Evolutionary conservation across 2,888 invertebrate species (phyloP), one percentile per base, ranked within the genome.

Genomic region (Synanthedon tipuliformis): DNA sequence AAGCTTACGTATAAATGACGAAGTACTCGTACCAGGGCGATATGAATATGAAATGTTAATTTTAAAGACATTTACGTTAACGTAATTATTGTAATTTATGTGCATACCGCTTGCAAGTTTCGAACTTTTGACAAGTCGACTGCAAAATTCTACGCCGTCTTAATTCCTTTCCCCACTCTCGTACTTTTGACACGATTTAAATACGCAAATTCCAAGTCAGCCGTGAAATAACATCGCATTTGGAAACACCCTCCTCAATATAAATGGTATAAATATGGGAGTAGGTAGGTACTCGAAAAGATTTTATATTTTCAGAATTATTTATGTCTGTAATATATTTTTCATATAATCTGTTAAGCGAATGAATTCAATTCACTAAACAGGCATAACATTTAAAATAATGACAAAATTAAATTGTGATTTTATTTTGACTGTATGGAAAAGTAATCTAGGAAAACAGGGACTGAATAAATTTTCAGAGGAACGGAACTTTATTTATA

Each of bases 171-270:
- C 45, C 45, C 45, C n/a, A 45, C 45, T n/a, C 45, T 45, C 45
- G n/a, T 45, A 45, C 45, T 45, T 45, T 45, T 45, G 15, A 45
- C 13, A 45, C 13, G 45, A 45, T 45, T 45, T 45, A 45, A 45
- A 45, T 45, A 45, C 45, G 45, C 45, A 45, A 45, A 45, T 45
- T 45, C 45, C 15, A 45, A 45, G 12, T 45, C 45, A 45, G 45
- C 45, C 12, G 45, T 45, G 45, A 45, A 45, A 45, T 57, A 58
- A 55, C 59, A 58, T 58, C 54, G 52, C 57, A 56, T 52, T 59
- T 58, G 56, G 58, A 54, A 55, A 58, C 54, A 58, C 57, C 57
- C 60, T 60, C 4, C 13, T 59, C 55, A 57, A 34, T 34, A 34
- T 45, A 45, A 45, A 41, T 41, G 41, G 41, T 41, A 13, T 41